phyloP scores from a whole-genome alignment of 2,113 vertebrate genomes.

The Dermatemys mawii region DNA sequence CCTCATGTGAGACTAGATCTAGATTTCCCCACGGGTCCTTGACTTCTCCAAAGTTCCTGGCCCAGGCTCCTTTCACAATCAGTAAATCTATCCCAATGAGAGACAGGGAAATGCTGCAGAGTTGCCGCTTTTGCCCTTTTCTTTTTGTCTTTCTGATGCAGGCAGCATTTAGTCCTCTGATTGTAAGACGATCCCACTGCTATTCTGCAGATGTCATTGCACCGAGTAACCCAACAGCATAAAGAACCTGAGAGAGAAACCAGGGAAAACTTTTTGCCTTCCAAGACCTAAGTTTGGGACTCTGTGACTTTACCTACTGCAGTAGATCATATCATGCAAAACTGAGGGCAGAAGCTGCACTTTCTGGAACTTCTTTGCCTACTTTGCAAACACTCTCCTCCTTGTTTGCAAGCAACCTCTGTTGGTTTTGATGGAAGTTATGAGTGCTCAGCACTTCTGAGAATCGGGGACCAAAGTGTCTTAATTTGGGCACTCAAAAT shows the following conservation, averaged over 20 bases:
- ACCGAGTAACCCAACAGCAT: not conserved
- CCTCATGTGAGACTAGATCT: not conserved
- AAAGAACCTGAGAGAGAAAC: not conserved
- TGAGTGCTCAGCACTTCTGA: not conserved
- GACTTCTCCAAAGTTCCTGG: accelerated
- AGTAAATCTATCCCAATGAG: not conserved
- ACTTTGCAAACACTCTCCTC: not conserved
- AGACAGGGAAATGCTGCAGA: not conserved
- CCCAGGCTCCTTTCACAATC: not conserved
- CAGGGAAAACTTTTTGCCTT: accelerated
- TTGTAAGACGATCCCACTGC: not conserved
- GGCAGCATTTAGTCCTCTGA: not conserved
- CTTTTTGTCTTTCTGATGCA: not conserved
- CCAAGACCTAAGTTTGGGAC: not conserved
- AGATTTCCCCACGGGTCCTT: not conserved
- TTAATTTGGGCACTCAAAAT: not conserved
- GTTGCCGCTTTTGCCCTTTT: not conserved
- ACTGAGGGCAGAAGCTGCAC: accelerated
- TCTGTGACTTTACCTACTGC: not conserved
- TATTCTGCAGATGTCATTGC: not conserved
- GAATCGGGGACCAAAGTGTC: not conserved
- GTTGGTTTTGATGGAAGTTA: not conserved
- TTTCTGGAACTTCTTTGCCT: not conserved
- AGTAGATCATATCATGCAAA: not conserved
- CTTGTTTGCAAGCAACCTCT: not conserved